Conservation (phyloP, 1,140 invertebrate species). For the Tetramorium alpestre region DNA sequence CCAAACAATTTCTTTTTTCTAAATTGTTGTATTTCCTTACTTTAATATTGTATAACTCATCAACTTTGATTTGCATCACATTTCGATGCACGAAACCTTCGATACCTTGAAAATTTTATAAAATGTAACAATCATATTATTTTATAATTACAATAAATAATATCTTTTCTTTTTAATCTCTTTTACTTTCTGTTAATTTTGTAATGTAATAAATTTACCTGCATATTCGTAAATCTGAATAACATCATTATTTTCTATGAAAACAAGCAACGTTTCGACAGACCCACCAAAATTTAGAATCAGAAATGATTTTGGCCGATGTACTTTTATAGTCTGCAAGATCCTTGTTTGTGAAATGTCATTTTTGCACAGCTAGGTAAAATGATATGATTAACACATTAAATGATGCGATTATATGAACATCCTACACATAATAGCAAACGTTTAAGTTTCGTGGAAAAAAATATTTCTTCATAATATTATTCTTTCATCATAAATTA, state of each 20-base stretch:
- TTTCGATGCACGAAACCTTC: constrained; percentile 74
- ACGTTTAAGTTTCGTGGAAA: not conserved
- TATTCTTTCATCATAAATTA: not conserved
- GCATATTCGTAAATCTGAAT: constrained; percentile 77
- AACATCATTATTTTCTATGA: constrained; percentile 71
- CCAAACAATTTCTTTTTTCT: constrained; percentile 69
- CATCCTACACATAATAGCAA: not conserved
- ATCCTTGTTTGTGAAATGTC: constrained; percentile 59
- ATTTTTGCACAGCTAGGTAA: constrained; percentile 65
- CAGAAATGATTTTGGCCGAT: constrained; percentile 69
- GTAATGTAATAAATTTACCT: constrained; percentile 64
- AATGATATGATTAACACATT: constrained; percentile 11
- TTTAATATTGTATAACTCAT: constrained; percentile 68
- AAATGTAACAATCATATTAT: not conserved
- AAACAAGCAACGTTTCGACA: constrained; percentile 77
- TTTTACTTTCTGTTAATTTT: not conserved
- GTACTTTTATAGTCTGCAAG: constrained; percentile 71
- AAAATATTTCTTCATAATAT: not conserved
- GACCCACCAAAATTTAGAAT: constrained; percentile 74
- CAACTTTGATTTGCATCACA: constrained; percentile 69
- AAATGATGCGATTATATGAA: not conserved
- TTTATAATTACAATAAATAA: not conserved
- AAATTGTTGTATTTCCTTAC: constrained; percentile 66
- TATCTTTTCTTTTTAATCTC: not conserved
- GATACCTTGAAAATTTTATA: constrained; percentile 69